Percentiles rank a stretch among this genome's conserved stretches.
phyloP scores from a whole-genome alignment of 2,888 invertebrate genomes.

The Platycnemis pennipes region DNA sequence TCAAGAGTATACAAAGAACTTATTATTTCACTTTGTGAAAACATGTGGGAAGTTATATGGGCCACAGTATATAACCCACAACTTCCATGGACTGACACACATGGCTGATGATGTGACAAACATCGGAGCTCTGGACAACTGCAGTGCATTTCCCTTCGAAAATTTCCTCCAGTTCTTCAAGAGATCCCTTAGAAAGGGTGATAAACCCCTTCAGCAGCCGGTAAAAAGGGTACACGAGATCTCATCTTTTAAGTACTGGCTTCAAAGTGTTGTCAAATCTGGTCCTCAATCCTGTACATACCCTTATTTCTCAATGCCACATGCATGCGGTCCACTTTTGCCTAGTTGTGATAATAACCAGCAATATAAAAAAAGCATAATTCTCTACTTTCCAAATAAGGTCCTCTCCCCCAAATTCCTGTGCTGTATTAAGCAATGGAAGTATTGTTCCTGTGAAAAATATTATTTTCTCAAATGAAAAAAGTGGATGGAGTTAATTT shows the following conservation, averaged over 20 bases:
- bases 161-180: conserved; percentile 43
- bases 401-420: neutral
- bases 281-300: neutral
- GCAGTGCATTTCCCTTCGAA: conserved; percentile 48
- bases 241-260: neutral
- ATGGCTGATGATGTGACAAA: neutral
- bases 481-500: conserved; percentile 28
- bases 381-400: neutral
- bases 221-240: conserved; percentile 28
- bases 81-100: conserved; percentile 23
- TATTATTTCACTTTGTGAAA: conserved; percentile 52
- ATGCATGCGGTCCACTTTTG: neutral
- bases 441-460: conserved; percentile 12
- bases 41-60: conserved; percentile 19
- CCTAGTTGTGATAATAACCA: neutral
- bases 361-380: neutral
- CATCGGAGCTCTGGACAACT: conserved; percentile 26
- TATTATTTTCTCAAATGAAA: conserved; percentile 15
- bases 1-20: conserved; percentile 3
- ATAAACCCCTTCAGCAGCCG: conserved; percentile 49
- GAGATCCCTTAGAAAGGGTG: conserved; percentile 23
- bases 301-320: neutral
- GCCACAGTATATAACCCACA: conserved; percentile 32
- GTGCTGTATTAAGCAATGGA: conserved; percentile 8
- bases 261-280: neutral